These are phyloP conservation scores for Poecile atricapillus DNA, from an alignment of 2,113 vertebrate genomes.

Conservation along the genomic window DNA sequence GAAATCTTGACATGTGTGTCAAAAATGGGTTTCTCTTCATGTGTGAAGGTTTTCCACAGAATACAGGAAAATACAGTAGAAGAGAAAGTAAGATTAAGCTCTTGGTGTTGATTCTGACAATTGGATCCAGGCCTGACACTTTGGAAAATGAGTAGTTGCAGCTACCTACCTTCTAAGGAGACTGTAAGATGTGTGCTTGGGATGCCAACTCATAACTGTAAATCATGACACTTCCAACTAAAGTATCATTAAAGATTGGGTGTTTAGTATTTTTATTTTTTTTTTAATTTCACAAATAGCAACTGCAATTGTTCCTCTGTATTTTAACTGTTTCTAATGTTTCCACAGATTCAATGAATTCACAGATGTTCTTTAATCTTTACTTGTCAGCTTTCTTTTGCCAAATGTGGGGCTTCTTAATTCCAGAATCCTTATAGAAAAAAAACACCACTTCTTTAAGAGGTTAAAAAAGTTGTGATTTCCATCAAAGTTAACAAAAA, in stretches of 20 bases:
- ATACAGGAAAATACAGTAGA: neutral
- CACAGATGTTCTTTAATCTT: neutral
- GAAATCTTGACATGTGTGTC: constrained; percentile 32
- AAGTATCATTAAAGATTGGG: neutral
- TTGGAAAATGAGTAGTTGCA: neutral
- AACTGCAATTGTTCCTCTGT: neutral
- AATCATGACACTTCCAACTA: neutral
- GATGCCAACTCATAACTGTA: neutral
- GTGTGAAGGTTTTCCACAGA: neutral
- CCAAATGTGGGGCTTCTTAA: neutral
- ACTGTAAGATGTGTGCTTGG: neutral
- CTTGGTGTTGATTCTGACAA: neutral
- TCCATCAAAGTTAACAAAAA: neutral
- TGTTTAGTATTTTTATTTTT: neutral
- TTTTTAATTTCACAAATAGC: neutral
- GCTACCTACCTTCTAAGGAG: neutral
- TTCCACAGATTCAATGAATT: neutral
- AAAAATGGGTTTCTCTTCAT: constrained; percentile 8
- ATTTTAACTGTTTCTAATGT: neutral
- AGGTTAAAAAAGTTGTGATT: neutral
- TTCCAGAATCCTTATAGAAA: neutral
- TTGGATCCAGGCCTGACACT: neutral
- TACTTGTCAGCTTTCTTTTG: neutral
- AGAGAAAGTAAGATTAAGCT: neutral
- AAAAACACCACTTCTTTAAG: neutral